Conservation (phyloP, 2,888 invertebrate genomes). For the Clunio marinus region DNA sequence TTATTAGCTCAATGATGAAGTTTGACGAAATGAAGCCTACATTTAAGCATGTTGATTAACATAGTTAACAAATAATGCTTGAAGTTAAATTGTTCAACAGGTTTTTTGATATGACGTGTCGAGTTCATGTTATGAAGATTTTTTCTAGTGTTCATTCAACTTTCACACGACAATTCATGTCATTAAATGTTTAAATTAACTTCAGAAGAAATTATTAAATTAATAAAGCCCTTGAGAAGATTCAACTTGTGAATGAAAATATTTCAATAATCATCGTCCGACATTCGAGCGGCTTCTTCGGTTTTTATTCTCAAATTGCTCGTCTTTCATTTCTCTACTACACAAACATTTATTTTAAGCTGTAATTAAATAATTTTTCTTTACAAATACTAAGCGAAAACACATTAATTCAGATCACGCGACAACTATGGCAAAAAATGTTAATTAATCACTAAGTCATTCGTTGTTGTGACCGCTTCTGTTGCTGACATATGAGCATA, state of each 20-base stretch:
- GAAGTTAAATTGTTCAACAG: constrained; percentile 28
- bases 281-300: too few relatives aligned
- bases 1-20: too few relatives aligned
- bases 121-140: too few relatives aligned
- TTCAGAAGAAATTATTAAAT: too few relatives aligned
- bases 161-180: too few relatives aligned
- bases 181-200: too few relatives aligned
- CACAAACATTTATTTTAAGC: background rate
- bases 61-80: constrained; percentile 29
- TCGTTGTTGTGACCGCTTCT: constrained; percentile 7
- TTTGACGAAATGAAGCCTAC: constrained; percentile 32
- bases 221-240: too few relatives aligned
- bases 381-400: background rate
- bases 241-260: too few relatives aligned
- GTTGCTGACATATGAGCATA: constrained; percentile 35
- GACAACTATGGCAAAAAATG: constrained; percentile 22
- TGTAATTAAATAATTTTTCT: constrained; percentile 6
- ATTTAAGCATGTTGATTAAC: constrained; percentile 38
- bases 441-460: constrained; percentile 35
- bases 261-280: too few relatives aligned
- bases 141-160: too few relatives aligned
- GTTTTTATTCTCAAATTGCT: constrained; percentile 13
- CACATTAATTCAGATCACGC: constrained; percentile 35
- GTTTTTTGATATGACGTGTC: too few relatives aligned
- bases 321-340: background rate